Base-by-base conservation (phyloP, 2,888 invertebrate genomes). In the Epinotia nisella region DNA sequence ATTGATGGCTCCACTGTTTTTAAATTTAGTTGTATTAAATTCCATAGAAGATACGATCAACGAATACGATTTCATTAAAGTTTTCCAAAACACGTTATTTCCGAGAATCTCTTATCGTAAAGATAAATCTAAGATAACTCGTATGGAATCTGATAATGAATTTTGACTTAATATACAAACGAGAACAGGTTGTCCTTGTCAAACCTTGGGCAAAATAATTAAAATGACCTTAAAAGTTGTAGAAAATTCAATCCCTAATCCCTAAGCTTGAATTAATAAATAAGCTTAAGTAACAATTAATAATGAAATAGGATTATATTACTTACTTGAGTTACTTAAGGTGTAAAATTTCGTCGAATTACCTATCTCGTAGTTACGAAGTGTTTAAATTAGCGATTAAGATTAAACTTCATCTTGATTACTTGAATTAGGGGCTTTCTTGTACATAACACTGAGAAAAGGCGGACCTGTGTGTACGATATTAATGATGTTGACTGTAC, bases 121-220 rank as follows among this genome's bases (percentile, higher is more conserved):
- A 35, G 55, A 55, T 39, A 65, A 64, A 24, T 29, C 7, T 29
- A 49, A 29, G 49, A 29, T 21, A 58, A 45, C 17, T 29, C 10
- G 11, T 29, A 51, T 51, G 19, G 51, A 68, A 39, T 51, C 35
- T 45, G 29, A 39, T 51, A 60, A 51, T 51, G 4, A 51, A 19
- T 35, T 68, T 49, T 19, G 29, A 59, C 51, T 51, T 68, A 11
- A 39, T 62, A 19, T 19, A 56, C 10, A 10, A 17, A 60, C 3
- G 4, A 51, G 15, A 58, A n/a, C 29, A 5, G 41, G 51, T 21
- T 9, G 64, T 19, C 53, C 65, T 53, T 66, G 41, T 66, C 65
- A 41, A 58, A 58, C 5, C 51, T 17, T n/a, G 11, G 58, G 39
- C 21, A 24, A 17, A 39, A 0, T 65, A 17, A 65, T 58, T 59